These are phyloP conservation scores for Patella ulyssiponensis DNA, from an alignment of 2,888 invertebrate genomes.

Conservation along the genomic window DNA sequence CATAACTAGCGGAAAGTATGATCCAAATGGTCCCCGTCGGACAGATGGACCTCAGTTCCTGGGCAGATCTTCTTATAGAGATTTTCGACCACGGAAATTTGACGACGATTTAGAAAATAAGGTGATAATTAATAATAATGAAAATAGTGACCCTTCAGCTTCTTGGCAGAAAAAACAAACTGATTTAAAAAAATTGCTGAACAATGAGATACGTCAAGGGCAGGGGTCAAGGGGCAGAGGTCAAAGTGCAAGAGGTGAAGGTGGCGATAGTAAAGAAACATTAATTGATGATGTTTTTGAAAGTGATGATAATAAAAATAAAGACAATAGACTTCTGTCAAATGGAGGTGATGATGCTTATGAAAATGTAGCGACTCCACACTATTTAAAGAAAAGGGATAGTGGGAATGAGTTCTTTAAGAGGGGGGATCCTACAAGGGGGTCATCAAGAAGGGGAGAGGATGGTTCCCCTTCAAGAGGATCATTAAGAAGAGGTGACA, in stretches of 20 bases:
- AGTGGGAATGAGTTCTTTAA: no score
- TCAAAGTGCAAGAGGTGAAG: not conserved
- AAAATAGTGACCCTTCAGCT: not conserved
- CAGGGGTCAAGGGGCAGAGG: conserved; percentile 20
- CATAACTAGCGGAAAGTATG: conserved; percentile 17
- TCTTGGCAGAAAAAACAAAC: conserved; percentile 13
- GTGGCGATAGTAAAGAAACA: conserved; percentile 26
- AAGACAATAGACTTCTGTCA: not conserved
- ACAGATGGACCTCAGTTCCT: conserved; percentile 33
- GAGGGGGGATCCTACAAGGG: no score
- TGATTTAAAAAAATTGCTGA: conserved; percentile 8
- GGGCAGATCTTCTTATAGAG: conserved; percentile 22
- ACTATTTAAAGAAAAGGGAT: no score
- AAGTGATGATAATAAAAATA: conserved; percentile 19
- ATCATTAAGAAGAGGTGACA: not conserved
- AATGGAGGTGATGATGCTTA: conserved; percentile 34
- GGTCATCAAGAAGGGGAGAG: not conserved
- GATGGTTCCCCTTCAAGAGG: not conserved
- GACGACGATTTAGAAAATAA: not conserved
- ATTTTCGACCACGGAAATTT: not conserved
- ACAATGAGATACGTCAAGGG: conserved; percentile 9
- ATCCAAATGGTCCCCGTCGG: conserved; percentile 4
- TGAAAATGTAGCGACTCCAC: conserved; percentile 17
- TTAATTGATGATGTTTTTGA: conserved; percentile 37
- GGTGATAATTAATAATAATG: conserved; percentile 9